phyloP scores from a whole-genome alignment of 2,888 invertebrate species.

The Dorcus hopei region DNA sequence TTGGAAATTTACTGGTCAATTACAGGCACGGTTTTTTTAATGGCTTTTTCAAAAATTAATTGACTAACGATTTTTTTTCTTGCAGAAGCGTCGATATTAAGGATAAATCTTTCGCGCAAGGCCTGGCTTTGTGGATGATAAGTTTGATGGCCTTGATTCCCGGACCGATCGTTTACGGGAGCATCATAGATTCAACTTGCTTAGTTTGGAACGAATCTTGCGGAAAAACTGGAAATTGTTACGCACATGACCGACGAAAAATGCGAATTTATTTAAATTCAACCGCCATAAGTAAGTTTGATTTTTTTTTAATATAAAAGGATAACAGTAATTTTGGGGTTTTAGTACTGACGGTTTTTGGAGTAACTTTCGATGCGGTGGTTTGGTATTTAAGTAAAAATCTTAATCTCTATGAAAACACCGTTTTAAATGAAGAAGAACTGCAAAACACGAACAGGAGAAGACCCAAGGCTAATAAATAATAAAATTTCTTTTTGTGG shows the following conservation, averaged over 20 bases:
- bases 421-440: slow-evolving; percentile 11
- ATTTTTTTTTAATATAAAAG: neutral
- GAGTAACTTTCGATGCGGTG: slow-evolving; percentile 57
- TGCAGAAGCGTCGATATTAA: slow-evolving; percentile 56
- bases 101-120: slow-evolving; percentile 66
- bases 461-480: neutral
- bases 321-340: slow-evolving; percentile 12
- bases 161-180: slow-evolving; percentile 66
- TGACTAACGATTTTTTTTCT: neutral
- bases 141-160: slow-evolving; percentile 66
- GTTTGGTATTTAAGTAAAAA: slow-evolving; percentile 60
- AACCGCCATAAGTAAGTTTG: slow-evolving; percentile 52
- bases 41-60: neutral
- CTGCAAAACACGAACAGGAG: slow-evolving; percentile 2
- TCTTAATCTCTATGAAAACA: slow-evolving; percentile 56
- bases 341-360: slow-evolving; percentile 56
- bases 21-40: slow-evolving; percentile 47
- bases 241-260: slow-evolving; percentile 60
- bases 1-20: slow-evolving; percentile 64
- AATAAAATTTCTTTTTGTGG: too few relatives aligned
- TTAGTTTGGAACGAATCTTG: slow-evolving; percentile 66
- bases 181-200: slow-evolving; percentile 64
- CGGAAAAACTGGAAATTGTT: slow-evolving; percentile 61
- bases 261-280: slow-evolving; percentile 59
- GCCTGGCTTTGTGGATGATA: slow-evolving; percentile 58